Evolutionary conservation across 2,797 vertebrate genomes (phyloP).

Genomic region (Alauda arvensis): DNA sequence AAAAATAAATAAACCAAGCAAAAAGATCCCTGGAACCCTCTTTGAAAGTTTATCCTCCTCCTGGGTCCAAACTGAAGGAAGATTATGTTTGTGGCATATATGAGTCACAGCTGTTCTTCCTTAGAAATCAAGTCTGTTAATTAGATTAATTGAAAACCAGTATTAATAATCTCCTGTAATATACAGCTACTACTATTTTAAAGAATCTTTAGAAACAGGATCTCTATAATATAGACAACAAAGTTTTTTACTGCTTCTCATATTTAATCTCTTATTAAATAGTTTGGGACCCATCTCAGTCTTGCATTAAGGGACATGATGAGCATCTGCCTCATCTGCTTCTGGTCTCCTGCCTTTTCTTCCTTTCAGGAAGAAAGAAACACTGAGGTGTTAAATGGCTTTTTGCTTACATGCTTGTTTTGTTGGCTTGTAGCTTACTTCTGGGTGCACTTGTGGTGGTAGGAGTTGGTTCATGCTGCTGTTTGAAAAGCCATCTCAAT

Average conservation of each 20-base stretch:
- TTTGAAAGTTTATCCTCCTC: neutral
- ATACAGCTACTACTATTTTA: neutral
- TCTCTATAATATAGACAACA: neutral
- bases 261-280: neutral
- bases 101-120: neutral
- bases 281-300: neutral
- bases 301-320: rapidly evolving
- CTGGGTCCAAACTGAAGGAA: neutral
- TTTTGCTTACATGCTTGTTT: neutral
- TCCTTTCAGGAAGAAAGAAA: neutral
- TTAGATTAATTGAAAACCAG: neutral
- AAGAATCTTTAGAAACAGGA: neutral
- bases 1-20: neutral
- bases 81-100: neutral
- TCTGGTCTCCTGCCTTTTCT: neutral
- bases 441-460: neutral
- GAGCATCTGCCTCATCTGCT: neutral
- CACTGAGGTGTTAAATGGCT: neutral
- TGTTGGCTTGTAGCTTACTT: neutral
- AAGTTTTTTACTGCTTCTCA: neutral
- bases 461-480: neutral
- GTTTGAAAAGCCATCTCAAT: neutral
- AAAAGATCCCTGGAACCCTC: neutral
- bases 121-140: neutral
- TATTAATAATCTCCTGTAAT: neutral